A percentile compares a stretch with the other conserved stretches of the same genome.
Conservation (phyloP, 2,113 vertebrate genomes). For the Steatornis caripensis region DNA sequence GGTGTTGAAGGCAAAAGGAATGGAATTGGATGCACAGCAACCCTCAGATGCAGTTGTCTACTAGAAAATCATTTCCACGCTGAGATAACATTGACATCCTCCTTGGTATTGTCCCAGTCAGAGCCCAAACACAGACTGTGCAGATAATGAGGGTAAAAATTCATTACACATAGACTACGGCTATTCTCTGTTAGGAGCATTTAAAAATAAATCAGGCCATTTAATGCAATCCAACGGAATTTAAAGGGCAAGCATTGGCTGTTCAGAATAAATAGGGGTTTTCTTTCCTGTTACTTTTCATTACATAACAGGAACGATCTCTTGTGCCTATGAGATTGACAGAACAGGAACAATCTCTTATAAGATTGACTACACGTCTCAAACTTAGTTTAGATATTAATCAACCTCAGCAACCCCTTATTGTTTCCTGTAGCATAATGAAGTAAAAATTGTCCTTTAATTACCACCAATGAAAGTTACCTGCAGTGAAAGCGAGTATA, state of each 20-base stretch:
- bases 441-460: conserved; percentile 45
- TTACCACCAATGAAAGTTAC: conserved; percentile 38
- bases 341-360: not conserved
- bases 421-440: conserved; percentile 40
- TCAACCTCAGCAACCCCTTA: conserved; percentile 30
- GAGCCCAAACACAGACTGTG: not conserved
- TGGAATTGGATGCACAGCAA: not conserved
- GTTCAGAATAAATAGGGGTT: not conserved
- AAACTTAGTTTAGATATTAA: conserved; percentile 22
- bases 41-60: not conserved
- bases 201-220: conserved; percentile 30
- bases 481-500: not conserved
- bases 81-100: conserved; percentile 20
- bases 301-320: not conserved
- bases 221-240: not conserved
- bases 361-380: conserved; percentile 21
- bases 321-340: conserved; percentile 18
- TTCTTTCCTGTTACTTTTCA: conserved; percentile 1
- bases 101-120: not conserved
- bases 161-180: not conserved
- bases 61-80: not conserved
- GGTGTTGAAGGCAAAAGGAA: not conserved
- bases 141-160: conserved; percentile 35
- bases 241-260: not conserved
- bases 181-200: not conserved